phyloP scores from a whole-genome alignment of 2,888 invertebrate species.

The Tipula lateralis region DNA sequence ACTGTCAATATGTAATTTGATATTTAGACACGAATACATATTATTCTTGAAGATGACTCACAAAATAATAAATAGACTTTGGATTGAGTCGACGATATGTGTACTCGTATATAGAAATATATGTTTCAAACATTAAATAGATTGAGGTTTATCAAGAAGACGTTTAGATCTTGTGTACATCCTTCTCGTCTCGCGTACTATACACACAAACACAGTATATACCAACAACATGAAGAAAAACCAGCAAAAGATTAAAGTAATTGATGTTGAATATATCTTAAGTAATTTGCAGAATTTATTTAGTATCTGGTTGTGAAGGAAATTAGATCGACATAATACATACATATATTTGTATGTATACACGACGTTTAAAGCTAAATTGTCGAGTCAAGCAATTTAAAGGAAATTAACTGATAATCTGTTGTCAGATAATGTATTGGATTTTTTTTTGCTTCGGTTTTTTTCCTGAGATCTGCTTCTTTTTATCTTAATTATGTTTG shows the following conservation, averaged over 20 bases:
- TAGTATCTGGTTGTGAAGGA: not conserved
- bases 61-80: not conserved
- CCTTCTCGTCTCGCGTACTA: not conserved
- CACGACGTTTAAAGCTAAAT: not conserved
- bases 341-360: too few species aligned
- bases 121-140: not conserved
- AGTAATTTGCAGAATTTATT: not conserved
- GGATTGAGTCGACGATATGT: not conserved
- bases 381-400: not conserved
- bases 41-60: conserved; percentile 9
- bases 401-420: not conserved
- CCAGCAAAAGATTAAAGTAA: not conserved
- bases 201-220: not conserved
- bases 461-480: too few species aligned
- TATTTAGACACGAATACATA: not conserved
- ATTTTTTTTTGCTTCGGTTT: too few species aligned
- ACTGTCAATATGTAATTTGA: conserved; percentile 3
- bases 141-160: not conserved
- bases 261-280: not conserved
- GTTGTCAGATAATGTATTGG: not conserved
- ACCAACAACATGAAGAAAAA: too few species aligned
- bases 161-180: not conserved
- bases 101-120: not conserved
- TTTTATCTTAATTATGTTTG: too few species aligned
- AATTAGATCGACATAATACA: conserved; percentile 13